Base-by-base conservation (phyloP, 2,888 invertebrate genomes). In the Lycophotia porphyrea region DNA sequence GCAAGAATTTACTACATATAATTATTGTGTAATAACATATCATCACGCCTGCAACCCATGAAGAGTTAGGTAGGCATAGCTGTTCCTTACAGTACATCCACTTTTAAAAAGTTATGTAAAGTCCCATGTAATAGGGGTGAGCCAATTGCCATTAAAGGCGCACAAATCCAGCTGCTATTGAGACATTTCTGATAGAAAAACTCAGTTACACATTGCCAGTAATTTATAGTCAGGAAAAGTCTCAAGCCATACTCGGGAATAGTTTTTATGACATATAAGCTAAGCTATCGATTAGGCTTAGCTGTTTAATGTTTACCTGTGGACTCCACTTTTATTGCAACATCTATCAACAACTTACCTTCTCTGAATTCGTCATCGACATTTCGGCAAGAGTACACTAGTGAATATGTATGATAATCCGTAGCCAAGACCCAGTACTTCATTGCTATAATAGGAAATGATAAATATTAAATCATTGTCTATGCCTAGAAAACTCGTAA, bases 351-450 rank as follows among this genome's bases (percentile, higher is more conserved):
- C 44, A 13, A 71, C 18, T 66, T 89, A 94, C 95, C 94, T 90
- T 91, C 89, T 82, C 90, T 91, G 52, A 83, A 81, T 65, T 93
- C 91, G 1, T 78, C 75, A 78, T 95, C 92, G 47, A 97, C 90
- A 82, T 97, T 96, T 11, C 90, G 90, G 88, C 98, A 98, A 34
- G 97, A 97, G 95, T 97, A 98, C 0, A 97, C 97, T 0, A 98
- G 95, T 0, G 97, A 94, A 87, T 97, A 98, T 68, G 94, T 94
- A 0, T 89, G 89, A 89, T 98, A 98, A 91, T 98, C 97, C 0
- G 98, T 97, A 24, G 95, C 90, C 44, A 94, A 79, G 5, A 95
- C 91, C 93, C 94, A 95, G 74, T 94, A 95, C 21, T 92, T 87
- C 0, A 89, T 87, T 4, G 90, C 94, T 94, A 88, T 11, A 90